A percentile compares a stretch with the other conserved stretches of the same genome.
These are phyloP conservation scores for Leptodactylus fallax DNA, from an alignment of 2,797 vertebrate species.

Conservation along the genomic window DNA sequence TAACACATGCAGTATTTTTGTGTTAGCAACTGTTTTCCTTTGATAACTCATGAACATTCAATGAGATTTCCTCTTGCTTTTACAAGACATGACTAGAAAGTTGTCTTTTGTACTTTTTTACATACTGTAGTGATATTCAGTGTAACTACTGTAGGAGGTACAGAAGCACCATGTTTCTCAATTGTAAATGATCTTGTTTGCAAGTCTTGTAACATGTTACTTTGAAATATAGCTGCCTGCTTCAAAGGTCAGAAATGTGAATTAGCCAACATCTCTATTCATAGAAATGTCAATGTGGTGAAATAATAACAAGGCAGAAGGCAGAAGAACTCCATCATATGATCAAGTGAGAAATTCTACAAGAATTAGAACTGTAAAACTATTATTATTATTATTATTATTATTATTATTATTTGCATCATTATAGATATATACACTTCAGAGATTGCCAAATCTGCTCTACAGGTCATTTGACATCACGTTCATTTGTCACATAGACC, in stretches of 20 bases:
- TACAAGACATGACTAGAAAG: background rate
- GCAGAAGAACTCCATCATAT: background rate
- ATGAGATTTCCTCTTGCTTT: background rate
- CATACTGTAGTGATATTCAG: background rate
- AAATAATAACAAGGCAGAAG: background rate
- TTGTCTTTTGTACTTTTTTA: background rate
- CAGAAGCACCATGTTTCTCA: background rate
- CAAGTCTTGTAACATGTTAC: background rate
- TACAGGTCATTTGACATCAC: too few species aligned
- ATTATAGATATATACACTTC: too few species aligned
- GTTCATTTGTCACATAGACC: too few species aligned
- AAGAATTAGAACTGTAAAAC: background rate
- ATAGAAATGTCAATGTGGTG: background rate
- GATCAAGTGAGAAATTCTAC: background rate
- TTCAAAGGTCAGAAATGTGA: conserved; percentile 7
- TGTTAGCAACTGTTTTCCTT: background rate
- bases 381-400: background rate
- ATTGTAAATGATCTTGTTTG: background rate
- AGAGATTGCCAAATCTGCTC: too few species aligned
- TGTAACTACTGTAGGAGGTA: background rate
- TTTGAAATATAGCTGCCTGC: background rate
- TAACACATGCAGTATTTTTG: background rate
- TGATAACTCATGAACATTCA: background rate
- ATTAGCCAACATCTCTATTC: background rate
- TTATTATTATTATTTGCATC: too few species aligned